Evolutionary conservation across 2,797 vertebrate genomes (phyloP), one percentile per base, ranked within the genome.

Genomic region (Spheniscus humboldti): DNA sequence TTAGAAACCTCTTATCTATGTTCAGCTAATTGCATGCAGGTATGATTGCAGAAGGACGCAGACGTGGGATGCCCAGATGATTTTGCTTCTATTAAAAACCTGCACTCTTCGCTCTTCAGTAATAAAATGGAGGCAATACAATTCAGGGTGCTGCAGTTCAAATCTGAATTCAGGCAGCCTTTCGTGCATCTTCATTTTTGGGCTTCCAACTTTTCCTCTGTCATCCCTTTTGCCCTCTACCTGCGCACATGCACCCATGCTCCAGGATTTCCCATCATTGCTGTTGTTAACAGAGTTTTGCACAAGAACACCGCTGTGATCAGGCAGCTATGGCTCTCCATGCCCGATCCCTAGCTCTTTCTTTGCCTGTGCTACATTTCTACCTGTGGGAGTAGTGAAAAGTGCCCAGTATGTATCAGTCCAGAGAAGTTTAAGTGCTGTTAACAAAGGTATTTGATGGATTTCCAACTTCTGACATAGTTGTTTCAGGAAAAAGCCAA

Each of bases 111-210:
- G 0, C 8, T 75, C 7, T 68, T 60, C 41, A 57, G 47, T 33
- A 37, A 66, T 22, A 57, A 68, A 78, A 67, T 0, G 0, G 37
- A 69, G 47, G 18, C 11, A 20, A 6, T 10, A 8, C 0, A 1
- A 16, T 25, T 18, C 27, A 31, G 66, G 18, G 25, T 55, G 24
- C 35, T 74, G 48, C 48, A 17, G 25, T 15, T 57, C 43, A 37
- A 64, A 48, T 41, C 66, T 18, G 45, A 83, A 60, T 76, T 85
- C 55, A 22, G 14, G 20, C 69, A 92, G 47, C 33, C 25, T n/a
- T 72, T 60, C 55, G 43, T 52, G 30, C 30, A 59, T 23, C 53
- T 72, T 71, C 19, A 20, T 31, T 39, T 53, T 7, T 6, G 57
- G 45, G 7, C 12, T 71, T 72, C 28, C 37, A 48, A 3, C 35